phyloP scores from a whole-genome alignment of 2,113 vertebrate species.

The Corynorhinus townsendii region DNA sequence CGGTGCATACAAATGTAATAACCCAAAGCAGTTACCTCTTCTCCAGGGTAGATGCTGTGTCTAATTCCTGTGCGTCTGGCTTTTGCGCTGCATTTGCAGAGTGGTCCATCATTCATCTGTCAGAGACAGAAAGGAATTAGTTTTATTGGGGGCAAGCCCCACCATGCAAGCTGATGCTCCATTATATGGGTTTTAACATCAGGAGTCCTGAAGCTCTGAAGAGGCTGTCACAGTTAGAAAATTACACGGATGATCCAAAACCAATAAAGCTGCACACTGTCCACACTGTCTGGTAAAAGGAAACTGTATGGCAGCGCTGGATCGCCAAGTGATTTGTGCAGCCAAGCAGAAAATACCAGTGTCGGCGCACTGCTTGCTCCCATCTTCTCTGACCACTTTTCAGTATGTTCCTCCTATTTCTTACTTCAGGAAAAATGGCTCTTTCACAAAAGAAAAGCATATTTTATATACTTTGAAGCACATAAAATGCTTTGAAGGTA shows the following conservation, averaged over 20 bases:
- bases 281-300: conserved; percentile 37
- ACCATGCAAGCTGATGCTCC: not conserved
- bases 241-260: conserved; percentile 74
- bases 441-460: not conserved
- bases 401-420: not conserved
- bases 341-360: conserved; percentile 31
- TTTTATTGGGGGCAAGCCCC: conserved; percentile 55
- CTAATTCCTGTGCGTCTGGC: conserved; percentile 96
- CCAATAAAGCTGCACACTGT: conserved; percentile 70
- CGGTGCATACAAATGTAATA: not conserved
- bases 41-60: conserved; percentile 98
- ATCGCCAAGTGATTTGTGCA: conserved; percentile 50
- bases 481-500: conserved; percentile 1
- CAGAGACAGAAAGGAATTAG: conserved; percentile 71
- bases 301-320: conserved; percentile 6
- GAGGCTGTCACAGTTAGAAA: conserved; percentile 66
- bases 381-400: not conserved
- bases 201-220: conserved; percentile 59
- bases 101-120: conserved; percentile 98
- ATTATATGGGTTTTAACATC: conserved; percentile 64
- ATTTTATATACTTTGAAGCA: conserved; percentile 32
- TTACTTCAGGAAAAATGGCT: conserved; percentile 42
- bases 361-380: not conserved
- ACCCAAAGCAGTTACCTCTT: conserved; percentile 86
- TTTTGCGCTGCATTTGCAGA: conserved; percentile 99